These are phyloP conservation scores for Bellardia bayeri DNA, from an alignment of 2,888 invertebrate genomes.

Conservation along the genomic window DNA sequence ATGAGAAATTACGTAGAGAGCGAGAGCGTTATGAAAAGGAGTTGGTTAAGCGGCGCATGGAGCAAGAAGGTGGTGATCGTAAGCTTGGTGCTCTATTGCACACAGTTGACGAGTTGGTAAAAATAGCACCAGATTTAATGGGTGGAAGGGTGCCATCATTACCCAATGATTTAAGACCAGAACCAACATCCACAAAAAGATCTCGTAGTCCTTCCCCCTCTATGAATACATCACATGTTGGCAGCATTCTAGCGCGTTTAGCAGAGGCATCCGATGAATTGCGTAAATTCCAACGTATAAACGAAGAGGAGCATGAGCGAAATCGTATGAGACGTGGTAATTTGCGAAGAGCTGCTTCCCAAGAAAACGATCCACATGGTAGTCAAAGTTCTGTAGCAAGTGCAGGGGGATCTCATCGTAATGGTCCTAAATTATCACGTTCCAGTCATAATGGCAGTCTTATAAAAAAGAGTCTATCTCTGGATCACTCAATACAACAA, in stretches of 20 bases:
- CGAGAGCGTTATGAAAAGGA: slow-evolving; percentile 94
- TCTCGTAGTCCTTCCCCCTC: slow-evolving; percentile 82
- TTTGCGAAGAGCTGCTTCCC: slow-evolving; percentile 86
- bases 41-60: slow-evolving; percentile 87
- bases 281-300: slow-evolving; percentile 85
- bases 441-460: slow-evolving; percentile 85
- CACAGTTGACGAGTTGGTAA: slow-evolving; percentile 91
- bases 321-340: slow-evolving; percentile 84
- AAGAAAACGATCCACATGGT: slow-evolving; percentile 87
- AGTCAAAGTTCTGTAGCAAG: slow-evolving; percentile 82
- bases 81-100: slow-evolving; percentile 90
- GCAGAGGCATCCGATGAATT: slow-evolving; percentile 90
- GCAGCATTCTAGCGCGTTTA: slow-evolving; percentile 86
- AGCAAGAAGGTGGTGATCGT: slow-evolving; percentile 90
- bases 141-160: slow-evolving; percentile 79
- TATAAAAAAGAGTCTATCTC: slow-evolving; percentile 89
- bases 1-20: slow-evolving; percentile 94
- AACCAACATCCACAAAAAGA: slow-evolving; percentile 76
- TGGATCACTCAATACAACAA: slow-evolving; percentile 87
- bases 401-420: slow-evolving; percentile 81
- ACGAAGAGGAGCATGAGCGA: slow-evolving; percentile 86
- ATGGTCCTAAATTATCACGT: slow-evolving; percentile 80
- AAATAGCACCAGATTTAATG: slow-evolving; percentile 89
- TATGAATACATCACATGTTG: slow-evolving; percentile 80
- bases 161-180: slow-evolving; percentile 80